A percentile compares a stretch with the other conserved stretches of the same genome.
Evolutionary conservation across 2,797 vertebrate genomes (phyloP).

Genomic region (Epinephelus malabaricus): DNA sequence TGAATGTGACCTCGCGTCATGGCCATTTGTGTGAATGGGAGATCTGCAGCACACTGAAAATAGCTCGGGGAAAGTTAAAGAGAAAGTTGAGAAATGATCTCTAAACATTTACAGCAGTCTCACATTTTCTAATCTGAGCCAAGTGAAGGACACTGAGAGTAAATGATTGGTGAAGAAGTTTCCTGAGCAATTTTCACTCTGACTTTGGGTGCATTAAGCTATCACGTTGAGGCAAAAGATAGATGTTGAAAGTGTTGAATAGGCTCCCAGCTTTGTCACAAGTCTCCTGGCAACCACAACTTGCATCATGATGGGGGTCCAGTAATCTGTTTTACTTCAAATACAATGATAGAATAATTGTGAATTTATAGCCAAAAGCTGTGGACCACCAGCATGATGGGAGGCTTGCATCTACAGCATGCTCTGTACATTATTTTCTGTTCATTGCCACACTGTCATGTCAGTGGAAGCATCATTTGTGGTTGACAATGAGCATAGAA

Average conservation of each 20-base stretch:
- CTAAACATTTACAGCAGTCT: conserved; percentile 8
- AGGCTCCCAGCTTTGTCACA: conserved; percentile 2
- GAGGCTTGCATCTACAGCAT: conserved; percentile 19
- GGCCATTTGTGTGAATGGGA: conserved; percentile 33
- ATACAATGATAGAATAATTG: too few species aligned
- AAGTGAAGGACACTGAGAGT: not conserved
- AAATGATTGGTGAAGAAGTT: conserved; percentile 9
- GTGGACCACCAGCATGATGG: conserved; percentile 34
- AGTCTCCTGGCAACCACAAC: conserved; percentile 17
- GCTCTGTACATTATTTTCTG: conserved; percentile 9
- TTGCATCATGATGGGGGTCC: conserved; percentile 34
- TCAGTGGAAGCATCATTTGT: conserved; percentile 14
- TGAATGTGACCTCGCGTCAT: conserved; percentile 30
- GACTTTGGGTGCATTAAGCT: not conserved
- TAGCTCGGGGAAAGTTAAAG: not conserved
- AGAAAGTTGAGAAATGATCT: not conserved
- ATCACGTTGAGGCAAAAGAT: not conserved
- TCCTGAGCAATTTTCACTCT: conserved; percentile 30
- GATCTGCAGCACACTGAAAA: conserved; percentile 31
- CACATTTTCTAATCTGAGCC: not conserved
- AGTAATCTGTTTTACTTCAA: too few species aligned
- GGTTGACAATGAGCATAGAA: not conserved
- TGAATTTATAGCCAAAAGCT: not conserved
- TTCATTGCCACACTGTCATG: conserved; percentile 11
- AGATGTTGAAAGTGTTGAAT: not conserved